phyloP scores from a whole-genome alignment of 2,113 vertebrate genomes.

The Phrynosoma blainvillii region DNA sequence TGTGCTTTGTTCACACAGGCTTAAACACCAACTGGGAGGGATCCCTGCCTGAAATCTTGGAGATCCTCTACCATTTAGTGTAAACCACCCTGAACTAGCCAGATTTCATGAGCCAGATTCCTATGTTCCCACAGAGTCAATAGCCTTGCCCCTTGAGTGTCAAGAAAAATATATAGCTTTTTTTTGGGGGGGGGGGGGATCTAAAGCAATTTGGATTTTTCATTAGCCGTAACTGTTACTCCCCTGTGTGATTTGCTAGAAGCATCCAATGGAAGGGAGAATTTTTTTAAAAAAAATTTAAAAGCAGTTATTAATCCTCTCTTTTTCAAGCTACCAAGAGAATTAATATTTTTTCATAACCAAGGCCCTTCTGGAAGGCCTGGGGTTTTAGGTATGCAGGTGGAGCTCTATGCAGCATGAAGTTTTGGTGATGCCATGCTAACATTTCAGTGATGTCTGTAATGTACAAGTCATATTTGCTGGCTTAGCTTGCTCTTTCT shows the following conservation, averaged over 20 bases:
- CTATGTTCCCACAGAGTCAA: neutral
- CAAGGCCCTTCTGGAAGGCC: neutral
- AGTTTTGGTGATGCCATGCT: neutral
- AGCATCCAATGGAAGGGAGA: neutral
- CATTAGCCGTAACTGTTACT: neutral
- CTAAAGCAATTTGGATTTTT: neutral
- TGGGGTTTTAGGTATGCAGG: neutral
- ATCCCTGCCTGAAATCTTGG: neutral
- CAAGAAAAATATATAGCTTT: neutral
- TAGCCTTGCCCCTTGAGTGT: neutral
- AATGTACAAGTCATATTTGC: slow-evolving; percentile 15
- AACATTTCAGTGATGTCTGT: slow-evolving; percentile 3
- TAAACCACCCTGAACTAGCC: neutral
- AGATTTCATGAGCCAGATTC: neutral
- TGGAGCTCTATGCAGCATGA: neutral
- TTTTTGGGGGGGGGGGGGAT: too few relatives aligned
- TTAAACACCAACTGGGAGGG: neutral
- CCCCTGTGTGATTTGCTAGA: neutral
- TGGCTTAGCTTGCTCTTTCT: slow-evolving; percentile 23
- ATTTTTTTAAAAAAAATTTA: neutral
- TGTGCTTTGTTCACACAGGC: neutral
- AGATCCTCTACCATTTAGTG: too few relatives aligned
- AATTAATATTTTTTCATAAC: neutral
- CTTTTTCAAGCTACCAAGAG: neutral
- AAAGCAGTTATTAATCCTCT: neutral